phyloP scores from a whole-genome alignment of 2,113 vertebrate genomes.

The Verasper variegatus region DNA sequence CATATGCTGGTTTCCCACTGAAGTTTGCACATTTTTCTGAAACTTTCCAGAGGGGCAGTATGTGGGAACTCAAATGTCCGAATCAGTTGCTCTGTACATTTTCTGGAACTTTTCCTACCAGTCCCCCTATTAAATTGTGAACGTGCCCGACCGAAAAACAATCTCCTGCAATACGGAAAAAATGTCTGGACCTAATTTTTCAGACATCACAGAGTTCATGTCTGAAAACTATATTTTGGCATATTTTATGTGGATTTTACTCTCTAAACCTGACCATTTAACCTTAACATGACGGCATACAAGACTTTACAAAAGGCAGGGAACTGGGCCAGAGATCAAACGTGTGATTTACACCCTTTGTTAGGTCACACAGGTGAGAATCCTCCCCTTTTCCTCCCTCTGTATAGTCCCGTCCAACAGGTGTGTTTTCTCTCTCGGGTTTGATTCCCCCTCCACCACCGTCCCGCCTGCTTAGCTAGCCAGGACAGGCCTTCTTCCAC shows the following conservation, averaged over 20 bases:
- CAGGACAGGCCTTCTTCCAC: conserved; percentile 72
- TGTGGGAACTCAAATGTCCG: too few relatives aligned
- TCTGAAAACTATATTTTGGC: too few relatives aligned
- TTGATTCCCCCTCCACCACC: conserved; percentile 29
- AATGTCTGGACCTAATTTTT: not conserved
- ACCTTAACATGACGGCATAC: conserved; percentile 3
- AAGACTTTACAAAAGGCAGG: conserved; percentile 30
- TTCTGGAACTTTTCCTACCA: too few relatives aligned
- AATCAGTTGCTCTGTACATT: too few relatives aligned
- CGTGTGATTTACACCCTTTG: conserved; percentile 51
- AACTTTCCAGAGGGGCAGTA: too few relatives aligned
- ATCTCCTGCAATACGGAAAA: not conserved
- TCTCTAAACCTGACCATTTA: not conserved
- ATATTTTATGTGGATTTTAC: too few relatives aligned
- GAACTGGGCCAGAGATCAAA: conserved; percentile 5
- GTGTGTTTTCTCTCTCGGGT: conserved; percentile 63
- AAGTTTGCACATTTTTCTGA: too few relatives aligned
- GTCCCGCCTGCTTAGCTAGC: conserved; percentile 64
- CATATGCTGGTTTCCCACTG: too few relatives aligned
- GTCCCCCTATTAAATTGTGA: not conserved
- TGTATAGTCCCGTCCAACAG: conserved; percentile 62
- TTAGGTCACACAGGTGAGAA: conserved; percentile 62
- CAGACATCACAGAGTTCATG: too few relatives aligned
- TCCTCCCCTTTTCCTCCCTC: conserved; percentile 31
- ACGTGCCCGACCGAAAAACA: not conserved